Evolutionary conservation across 2,888 invertebrate species (phyloP), one percentile per base, ranked within the genome.

Genomic region (Bombyx huttoni): DNA sequence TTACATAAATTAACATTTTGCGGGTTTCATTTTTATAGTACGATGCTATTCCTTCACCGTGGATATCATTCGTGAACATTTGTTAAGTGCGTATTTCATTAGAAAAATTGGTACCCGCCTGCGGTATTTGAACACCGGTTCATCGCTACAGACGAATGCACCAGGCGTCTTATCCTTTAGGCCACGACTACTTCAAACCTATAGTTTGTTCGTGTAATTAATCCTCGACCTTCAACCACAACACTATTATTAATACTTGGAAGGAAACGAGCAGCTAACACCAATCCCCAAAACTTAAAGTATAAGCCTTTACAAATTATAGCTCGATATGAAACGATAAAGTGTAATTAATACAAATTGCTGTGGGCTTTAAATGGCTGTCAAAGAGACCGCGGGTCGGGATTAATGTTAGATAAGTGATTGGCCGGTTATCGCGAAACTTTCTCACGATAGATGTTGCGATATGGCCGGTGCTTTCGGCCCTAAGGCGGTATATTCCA

Each of bases 261-360:
- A 52, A 62, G 61, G 75, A 74, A 75, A 68, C 67, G 67, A 67
- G 68, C 12, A 40, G 40, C 40, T 40, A 8, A 40, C 40, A 40
- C 40, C 9, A 7, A 40, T 40, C 8, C 12, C 40, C 40, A 40
- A 8, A 40, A 2, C 7, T 40, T 40, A 12, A 12, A 40, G 12
- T 40, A 40, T 40, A 40, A 40, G 7, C 12, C 8, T 40, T 10
- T 12, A 40, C 40, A 40, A 40, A 40, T 10, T 40, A 40, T 7
- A 40, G 40, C 9, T 40, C 40, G 40, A 8, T 12, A 8, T 40
- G 40, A 40, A 24, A 67, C 67, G 70, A 69, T 64, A 66, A 60
- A 65, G 67, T 68, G 72, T 76, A 78, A 81, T 81, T 81, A 81
- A 79, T 75, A 81, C 75, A 79, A 80, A 81, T 81, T 69, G 73